Conservation (phyloP, 2,888 invertebrate species). For the Erpobdella octoculata region DNA sequence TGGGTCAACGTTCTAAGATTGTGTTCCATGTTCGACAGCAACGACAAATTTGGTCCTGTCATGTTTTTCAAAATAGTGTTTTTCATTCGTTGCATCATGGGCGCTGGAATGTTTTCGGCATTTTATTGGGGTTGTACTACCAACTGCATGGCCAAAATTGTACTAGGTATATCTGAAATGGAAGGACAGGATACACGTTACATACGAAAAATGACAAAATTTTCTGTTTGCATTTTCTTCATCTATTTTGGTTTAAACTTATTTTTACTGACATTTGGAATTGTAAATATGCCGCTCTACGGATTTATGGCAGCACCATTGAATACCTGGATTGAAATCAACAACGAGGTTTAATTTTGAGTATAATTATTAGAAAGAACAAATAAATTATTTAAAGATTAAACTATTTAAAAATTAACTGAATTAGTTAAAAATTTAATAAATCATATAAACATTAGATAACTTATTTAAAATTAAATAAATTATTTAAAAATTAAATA, state of each 20-base stretch:
- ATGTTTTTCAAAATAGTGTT: conserved; percentile 12
- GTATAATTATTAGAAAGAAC: too few relatives aligned
- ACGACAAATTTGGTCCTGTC: neutral
- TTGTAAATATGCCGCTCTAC: neutral
- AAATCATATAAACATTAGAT: too few relatives aligned
- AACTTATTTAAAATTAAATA: too few relatives aligned
- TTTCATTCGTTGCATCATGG: neutral
- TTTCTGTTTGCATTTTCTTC: neutral
- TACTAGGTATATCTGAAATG: neutral
- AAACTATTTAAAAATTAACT: too few relatives aligned
- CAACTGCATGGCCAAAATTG: neutral
- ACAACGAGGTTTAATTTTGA: neutral
- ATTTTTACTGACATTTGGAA: neutral
- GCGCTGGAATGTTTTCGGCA: neutral
- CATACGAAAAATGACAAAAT: neutral
- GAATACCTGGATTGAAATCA: conserved; percentile 6
- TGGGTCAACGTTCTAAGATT: neutral
- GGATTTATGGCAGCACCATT: neutral
- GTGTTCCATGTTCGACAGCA: neutral
- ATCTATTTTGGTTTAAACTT: neutral
- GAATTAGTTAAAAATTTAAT: too few relatives aligned
- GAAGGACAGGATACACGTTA: neutral
- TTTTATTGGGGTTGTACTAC: conserved; percentile 2
- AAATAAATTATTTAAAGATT: too few relatives aligned
- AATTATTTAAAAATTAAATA: too few relatives aligned